Evolutionary conservation across 1,140 invertebrate genomes (phyloP).

Genomic region (Wasmannia auropunctata): DNA sequence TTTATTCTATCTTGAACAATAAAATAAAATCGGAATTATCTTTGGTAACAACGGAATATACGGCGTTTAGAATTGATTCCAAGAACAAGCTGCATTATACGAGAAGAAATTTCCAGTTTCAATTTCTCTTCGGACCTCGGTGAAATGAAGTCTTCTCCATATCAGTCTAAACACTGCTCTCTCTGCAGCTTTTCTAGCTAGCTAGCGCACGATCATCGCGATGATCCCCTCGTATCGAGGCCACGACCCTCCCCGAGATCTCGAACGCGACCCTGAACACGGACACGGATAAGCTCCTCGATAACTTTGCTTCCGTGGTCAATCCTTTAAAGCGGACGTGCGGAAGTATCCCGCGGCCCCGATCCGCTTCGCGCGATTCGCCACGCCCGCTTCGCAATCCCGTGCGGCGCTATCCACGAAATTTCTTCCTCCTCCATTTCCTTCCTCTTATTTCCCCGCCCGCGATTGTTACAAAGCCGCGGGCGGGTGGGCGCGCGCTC

Average conservation of each 20-base stretch:
- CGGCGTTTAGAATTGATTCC: not conserved
- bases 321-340: conserved; percentile 70
- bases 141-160: not conserved
- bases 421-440: conserved; percentile 7
- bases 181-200: conserved; percentile 33
- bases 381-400: too few relatives aligned
- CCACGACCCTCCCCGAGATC: conserved; percentile 24
- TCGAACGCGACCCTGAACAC: conserved; percentile 47
- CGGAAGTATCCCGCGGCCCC: conserved; percentile 33
- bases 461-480: conserved; percentile 47
- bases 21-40: not conserved
- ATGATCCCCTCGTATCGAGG: conserved; percentile 46
- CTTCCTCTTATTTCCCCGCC: conserved; percentile 49
- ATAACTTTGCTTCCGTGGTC: conserved; percentile 58
- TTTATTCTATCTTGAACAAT: not conserved
- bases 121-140: not conserved
- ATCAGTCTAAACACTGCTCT: conserved; percentile 22
- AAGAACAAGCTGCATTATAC: not conserved
- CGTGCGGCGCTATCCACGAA: not conserved
- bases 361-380: too few relatives aligned
- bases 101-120: not conserved
- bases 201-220: conserved; percentile 16
- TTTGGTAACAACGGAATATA: not conserved
- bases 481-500: not conserved
- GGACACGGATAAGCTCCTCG: conserved; percentile 41